These are phyloP conservation scores for Acrossocheilus wenchowensis DNA, from an alignment of 2,797 vertebrate genomes.

Conservation along the genomic window DNA sequence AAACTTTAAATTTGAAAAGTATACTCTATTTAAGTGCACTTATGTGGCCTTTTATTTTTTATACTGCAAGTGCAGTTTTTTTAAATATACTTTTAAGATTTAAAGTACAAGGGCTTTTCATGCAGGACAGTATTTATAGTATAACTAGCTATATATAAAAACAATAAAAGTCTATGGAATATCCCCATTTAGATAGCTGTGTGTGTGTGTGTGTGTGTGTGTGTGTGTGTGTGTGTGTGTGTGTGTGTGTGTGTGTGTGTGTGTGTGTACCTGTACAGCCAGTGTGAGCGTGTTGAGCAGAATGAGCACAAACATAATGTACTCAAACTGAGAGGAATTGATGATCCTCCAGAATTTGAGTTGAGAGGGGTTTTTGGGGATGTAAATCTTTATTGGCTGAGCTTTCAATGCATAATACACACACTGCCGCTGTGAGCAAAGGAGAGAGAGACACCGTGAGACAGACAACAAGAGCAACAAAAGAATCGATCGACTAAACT, in stretches of 20 bases:
- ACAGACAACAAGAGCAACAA: not conserved
- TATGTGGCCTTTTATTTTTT: not conserved
- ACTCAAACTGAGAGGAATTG: slow-evolving; percentile 92
- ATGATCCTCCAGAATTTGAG: slow-evolving; percentile 92
- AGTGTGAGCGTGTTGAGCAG: slow-evolving; percentile 93
- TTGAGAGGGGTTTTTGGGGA: slow-evolving; percentile 92
- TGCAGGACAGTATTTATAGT: not conserved
- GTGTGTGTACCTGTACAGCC: slow-evolving; percentile 85
- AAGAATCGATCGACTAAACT: not conserved
- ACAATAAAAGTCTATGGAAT: not conserved
- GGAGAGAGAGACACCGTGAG: not conserved
- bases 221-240: not conserved
- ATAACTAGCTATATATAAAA: not conserved
- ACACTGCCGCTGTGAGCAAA: slow-evolving; percentile 83
- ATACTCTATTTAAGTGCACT: not conserved
- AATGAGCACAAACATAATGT: slow-evolving; percentile 94
- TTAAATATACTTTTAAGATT: not conserved
- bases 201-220: not conserved
- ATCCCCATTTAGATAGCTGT: not conserved
- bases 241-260: not conserved
- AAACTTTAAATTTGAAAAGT: not conserved
- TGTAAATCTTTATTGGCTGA: slow-evolving; percentile 90
- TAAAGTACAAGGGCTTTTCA: not conserved
- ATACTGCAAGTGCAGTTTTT: not conserved
- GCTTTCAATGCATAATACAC: slow-evolving; percentile 93